Base-by-base conservation (phyloP, 1,140 invertebrate species). In the Lepidostoma basale region DNA sequence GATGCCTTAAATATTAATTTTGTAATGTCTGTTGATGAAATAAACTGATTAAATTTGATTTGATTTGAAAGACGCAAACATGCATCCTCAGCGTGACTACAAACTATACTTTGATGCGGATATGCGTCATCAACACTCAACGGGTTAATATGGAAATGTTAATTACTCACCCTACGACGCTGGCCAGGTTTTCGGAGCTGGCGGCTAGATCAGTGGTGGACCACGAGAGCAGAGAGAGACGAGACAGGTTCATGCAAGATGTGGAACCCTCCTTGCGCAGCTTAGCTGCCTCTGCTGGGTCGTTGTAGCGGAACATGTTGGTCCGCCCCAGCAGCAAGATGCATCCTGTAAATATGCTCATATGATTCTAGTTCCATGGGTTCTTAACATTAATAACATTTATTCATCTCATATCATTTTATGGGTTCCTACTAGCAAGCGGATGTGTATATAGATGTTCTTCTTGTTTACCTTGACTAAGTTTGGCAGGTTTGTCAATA, bases 241-340 rank as follows among this genome's bases (percentile, higher is more conserved):
- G 84, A 16, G 92, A 93, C 40, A 94, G 84, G 81, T 92, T 92
- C 77, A 89, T 84, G 72, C 87, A 85, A 20, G 88, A 87, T 6
- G 86, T 85, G 70, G 85, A 87, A 65, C 86, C 84, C 75, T 88
- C 87, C 80, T 89, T 89, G 33, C 93, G 86, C 44, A 96, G 80
- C 77, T 93, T 92, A 10, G 93, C 93, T 10, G 93, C 94, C 78
- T 96, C 94, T 0, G 86, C 91, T 22, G 95, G 95, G 84, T 97
- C 93, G 81, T 96, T 97, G 78, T 94, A 96, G 30, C 94, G 88
- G 80, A 97, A 97, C 86, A 96, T 95, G 78, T 95, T 95, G 39
- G 92, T 94, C 68, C 91, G 88, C 2, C 95, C 95, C 16, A 97
- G 83, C 23, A 95, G 81, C 26, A 97, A 90, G 25, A 95, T 92